Evolutionary conservation across 2,113 vertebrate species (phyloP).

Genomic region (Pelecanoides urinatrix): DNA sequence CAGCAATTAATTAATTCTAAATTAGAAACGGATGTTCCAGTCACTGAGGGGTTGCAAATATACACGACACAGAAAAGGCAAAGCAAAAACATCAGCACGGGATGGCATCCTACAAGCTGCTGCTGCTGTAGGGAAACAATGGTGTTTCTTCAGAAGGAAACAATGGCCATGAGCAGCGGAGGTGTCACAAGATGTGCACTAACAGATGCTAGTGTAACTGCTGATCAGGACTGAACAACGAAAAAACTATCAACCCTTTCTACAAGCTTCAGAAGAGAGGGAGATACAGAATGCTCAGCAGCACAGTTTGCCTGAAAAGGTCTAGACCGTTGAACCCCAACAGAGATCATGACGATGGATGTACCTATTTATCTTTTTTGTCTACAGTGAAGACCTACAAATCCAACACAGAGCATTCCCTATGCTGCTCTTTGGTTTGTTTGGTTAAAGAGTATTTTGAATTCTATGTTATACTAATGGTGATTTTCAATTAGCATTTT

Average conservation of each 20-base stretch:
- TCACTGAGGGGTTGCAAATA: not conserved
- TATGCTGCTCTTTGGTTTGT: not conserved
- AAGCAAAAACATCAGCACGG: not conserved
- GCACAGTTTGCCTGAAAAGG: not conserved
- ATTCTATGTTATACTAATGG: not conserved
- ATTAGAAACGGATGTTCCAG: not conserved
- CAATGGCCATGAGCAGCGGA: not conserved
- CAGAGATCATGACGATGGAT: not conserved
- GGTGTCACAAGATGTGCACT: not conserved
- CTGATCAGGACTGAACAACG: not conserved
- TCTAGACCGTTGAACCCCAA: not conserved
- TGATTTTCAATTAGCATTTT: not conserved
- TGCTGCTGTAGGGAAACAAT: not conserved
- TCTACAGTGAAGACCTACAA: not conserved
- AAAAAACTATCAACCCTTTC: not conserved
- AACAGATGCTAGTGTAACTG: not conserved
- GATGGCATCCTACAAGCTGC: not conserved
- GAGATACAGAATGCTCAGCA: not conserved
- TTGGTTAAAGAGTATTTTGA: not conserved
- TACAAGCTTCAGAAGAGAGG: not conserved
- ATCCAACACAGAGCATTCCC: not conserved
- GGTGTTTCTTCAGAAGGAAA: not conserved
- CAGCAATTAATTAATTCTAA: constrained; percentile 6
- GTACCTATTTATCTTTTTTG: not conserved
- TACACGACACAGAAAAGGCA: not conserved